phyloP scores from a whole-genome alignment of 2,113 vertebrate species.

The Melanerpes aurifrons region DNA sequence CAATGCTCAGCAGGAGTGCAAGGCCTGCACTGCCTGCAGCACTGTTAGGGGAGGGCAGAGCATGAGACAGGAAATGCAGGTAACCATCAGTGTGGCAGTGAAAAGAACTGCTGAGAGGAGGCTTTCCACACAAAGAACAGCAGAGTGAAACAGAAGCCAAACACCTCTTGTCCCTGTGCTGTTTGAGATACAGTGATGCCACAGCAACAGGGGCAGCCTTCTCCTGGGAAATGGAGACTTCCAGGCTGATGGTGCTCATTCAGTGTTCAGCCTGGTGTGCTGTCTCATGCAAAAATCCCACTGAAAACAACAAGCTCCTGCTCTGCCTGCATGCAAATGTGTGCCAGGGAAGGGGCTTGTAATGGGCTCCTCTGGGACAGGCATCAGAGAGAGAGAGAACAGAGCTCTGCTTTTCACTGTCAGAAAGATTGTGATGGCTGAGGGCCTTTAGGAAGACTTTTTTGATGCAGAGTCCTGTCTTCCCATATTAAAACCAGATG shows the following conservation, averaged over 20 bases:
- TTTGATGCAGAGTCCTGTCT: neutral
- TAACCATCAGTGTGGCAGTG: neutral
- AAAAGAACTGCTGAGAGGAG: neutral
- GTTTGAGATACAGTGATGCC: neutral
- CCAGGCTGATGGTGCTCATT: neutral
- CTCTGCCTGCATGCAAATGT: conserved; percentile 7
- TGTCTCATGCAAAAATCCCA: neutral
- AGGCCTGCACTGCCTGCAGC: neutral
- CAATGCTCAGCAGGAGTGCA: neutral
- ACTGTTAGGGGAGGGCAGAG: too few species aligned
- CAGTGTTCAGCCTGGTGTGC: neutral
- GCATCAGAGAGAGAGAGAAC: neutral
- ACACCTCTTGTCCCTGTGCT: neutral
- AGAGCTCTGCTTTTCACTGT: neutral
- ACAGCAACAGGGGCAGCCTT: neutral
- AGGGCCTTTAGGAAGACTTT: neutral
- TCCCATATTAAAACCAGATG: neutral
- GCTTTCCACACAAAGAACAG: neutral
- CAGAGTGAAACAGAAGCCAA: neutral
- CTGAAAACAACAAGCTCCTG: neutral
- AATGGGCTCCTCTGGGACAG: neutral
- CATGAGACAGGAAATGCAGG: neutral
- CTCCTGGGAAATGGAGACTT: neutral
- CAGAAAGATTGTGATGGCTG: neutral
- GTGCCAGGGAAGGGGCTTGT: neutral